These are phyloP conservation scores for Cirrhinus mrigala DNA, from an alignment of 2,797 vertebrate genomes.

Conservation along the genomic window DNA sequence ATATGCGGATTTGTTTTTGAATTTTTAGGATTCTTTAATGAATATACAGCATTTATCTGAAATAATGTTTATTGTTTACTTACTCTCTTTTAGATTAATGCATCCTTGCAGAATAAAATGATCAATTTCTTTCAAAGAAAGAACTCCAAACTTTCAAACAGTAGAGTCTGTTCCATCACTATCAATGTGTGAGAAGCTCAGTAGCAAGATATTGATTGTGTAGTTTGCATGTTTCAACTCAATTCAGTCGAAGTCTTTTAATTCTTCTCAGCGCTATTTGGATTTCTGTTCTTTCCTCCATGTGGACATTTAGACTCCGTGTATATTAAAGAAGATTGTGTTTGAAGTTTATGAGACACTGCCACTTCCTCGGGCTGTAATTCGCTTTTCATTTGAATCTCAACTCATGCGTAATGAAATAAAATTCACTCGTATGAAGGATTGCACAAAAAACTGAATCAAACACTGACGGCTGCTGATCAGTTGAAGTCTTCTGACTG, in stretches of 20 bases:
- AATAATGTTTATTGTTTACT: background rate
- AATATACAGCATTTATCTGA: background rate
- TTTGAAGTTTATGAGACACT: constrained; percentile 33
- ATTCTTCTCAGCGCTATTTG: background rate
- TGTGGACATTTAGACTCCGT: background rate
- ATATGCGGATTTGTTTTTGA: background rate
- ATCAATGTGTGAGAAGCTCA: background rate
- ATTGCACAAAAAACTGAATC: background rate
- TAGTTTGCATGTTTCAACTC: background rate
- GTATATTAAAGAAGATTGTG: constrained; percentile 25
- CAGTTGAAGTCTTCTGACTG: constrained; percentile 10
- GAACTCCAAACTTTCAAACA: background rate
- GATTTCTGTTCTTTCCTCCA: background rate
- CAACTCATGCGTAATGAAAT: constrained; percentile 34
- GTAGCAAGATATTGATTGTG: background rate
- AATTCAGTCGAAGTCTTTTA: background rate
- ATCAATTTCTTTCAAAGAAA: background rate
- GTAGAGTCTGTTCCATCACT: background rate
- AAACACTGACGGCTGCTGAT: background rate
- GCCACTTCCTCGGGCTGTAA: constrained; percentile 22
- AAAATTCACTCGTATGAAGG: constrained; percentile 1
- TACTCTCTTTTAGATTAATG: background rate
- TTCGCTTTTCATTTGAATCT: constrained; percentile 39
- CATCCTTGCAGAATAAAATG: background rate
- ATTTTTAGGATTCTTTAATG: background rate